Evolutionary conservation across 2,888 invertebrate genomes (phyloP).

Genomic region (Amiota mariae): DNA sequence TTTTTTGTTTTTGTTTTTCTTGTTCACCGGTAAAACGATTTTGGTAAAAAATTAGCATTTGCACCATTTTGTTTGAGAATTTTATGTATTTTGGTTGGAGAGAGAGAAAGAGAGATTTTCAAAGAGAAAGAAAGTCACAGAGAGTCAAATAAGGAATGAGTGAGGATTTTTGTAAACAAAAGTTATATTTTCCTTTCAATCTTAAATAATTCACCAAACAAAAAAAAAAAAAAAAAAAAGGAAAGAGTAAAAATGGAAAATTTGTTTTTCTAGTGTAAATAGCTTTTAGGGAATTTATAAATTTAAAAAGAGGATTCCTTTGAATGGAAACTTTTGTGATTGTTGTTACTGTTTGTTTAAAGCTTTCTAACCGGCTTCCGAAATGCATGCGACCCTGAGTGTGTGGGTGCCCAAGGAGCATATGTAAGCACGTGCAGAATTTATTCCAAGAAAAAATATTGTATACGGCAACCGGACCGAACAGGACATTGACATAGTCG

Average conservation of each 20-base stretch:
- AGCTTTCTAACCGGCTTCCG: no score
- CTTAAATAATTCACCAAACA: no score
- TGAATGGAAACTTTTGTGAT: no score
- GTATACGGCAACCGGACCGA: not conserved
- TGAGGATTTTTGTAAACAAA: no score
- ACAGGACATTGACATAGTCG: conserved; percentile 18
- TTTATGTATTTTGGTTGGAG: not conserved
- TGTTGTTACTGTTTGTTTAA: no score
- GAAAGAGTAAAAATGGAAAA: not conserved
- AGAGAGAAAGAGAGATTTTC: not conserved
- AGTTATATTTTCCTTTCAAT: no score
- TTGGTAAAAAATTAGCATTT: conserved; percentile 22
- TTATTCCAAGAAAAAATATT: not conserved
- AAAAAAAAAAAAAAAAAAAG: no score
- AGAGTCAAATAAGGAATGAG: no score
- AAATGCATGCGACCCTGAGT: no score
- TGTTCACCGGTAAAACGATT: conserved; percentile 1
- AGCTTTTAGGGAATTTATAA: conserved; percentile 11
- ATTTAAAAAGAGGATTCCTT: not conserved
- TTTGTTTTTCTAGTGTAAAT: conserved; percentile 13
- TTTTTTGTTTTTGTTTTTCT: conserved; percentile 22
- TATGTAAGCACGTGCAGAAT: conserved; percentile 24
- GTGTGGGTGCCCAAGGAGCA: not conserved
- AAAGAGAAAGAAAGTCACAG: no score
- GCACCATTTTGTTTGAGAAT: conserved; percentile 26